A percentile compares a stretch with the other conserved stretches of the same genome.
phyloP scores from a whole-genome alignment of 2,797 vertebrate genomes.

The Halcyon leucocephala region DNA sequence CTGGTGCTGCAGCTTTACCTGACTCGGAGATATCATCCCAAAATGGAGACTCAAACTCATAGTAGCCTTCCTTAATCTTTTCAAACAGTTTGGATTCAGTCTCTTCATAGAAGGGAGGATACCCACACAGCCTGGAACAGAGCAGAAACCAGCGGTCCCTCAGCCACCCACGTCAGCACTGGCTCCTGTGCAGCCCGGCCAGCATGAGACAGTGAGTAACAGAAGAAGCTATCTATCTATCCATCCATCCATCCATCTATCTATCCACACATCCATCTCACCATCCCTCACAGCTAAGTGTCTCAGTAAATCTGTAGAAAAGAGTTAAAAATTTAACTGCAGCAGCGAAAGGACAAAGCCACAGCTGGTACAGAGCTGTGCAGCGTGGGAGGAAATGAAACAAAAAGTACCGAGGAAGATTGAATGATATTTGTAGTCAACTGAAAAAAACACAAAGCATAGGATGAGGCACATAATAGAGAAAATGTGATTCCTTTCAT shows the following conservation, averaged over 20 bases:
- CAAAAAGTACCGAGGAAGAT: not conserved
- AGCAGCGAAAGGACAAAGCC: slow-evolving; percentile 18
- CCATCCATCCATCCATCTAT: not conserved
- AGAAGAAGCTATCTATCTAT: not conserved
- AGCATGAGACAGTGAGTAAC: not conserved
- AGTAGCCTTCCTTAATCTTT: slow-evolving; percentile 93
- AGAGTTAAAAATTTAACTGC: not conserved
- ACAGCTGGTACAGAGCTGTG: slow-evolving; percentile 9
- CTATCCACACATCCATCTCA: not conserved
- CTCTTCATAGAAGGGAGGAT: slow-evolving; percentile 96
- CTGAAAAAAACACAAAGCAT: not conserved
- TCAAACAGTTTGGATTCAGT: slow-evolving; percentile 91
- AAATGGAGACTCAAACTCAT: slow-evolving; percentile 92
- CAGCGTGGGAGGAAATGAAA: slow-evolving; percentile 22
- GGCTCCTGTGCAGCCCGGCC: not conserved
- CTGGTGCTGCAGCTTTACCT: slow-evolving; percentile 71
- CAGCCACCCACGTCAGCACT: accelerated
- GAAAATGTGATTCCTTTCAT: not conserved
- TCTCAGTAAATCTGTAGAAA: not conserved
- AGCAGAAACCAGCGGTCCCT: not conserved
- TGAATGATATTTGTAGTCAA: not conserved
- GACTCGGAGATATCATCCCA: slow-evolving; percentile 96
- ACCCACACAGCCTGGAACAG: slow-evolving; percentile 87
- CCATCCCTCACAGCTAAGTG: not conserved
- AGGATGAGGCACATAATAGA: not conserved